phyloP scores from a whole-genome alignment of 2,888 invertebrate species.

The Ganaspis brasiliensis region DNA sequence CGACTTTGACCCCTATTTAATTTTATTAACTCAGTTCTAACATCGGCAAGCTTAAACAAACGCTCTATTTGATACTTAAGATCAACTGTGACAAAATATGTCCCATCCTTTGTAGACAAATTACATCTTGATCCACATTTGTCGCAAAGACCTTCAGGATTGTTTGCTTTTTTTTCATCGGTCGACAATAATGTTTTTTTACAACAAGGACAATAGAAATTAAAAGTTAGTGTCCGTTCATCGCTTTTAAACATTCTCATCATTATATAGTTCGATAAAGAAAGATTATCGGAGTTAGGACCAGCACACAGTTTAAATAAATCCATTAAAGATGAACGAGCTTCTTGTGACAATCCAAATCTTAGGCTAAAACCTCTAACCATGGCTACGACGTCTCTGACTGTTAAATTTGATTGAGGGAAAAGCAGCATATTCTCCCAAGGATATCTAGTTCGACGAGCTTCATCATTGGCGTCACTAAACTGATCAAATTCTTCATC shows the following conservation, averaged over 20 bases:
- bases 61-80: slow-evolving; percentile 39
- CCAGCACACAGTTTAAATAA: slow-evolving; percentile 47
- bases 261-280: slow-evolving; percentile 44
- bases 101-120: background rate
- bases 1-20: background rate
- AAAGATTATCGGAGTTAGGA: slow-evolving; percentile 39
- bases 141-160: background rate
- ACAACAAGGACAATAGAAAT: slow-evolving; percentile 38
- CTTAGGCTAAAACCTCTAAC: too few relatives aligned
- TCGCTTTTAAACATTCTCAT: slow-evolving; percentile 4
- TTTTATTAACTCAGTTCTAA: background rate
- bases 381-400: too few relatives aligned
- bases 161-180: background rate
- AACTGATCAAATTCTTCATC: too few relatives aligned
- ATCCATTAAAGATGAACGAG: slow-evolving; percentile 3
- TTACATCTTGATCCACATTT: background rate
- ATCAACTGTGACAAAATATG: slow-evolving; percentile 39
- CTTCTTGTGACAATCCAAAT: background rate
- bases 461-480: too few relatives aligned
- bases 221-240: too few relatives aligned
- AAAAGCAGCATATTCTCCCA: too few relatives aligned
- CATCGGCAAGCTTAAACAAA: background rate
- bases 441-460: too few relatives aligned
- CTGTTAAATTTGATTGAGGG: too few relatives aligned
- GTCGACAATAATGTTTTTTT: slow-evolving; percentile 15